Base-by-base conservation (phyloP, 2,888 invertebrate genomes). In the Phyto melanocephala region DNA sequence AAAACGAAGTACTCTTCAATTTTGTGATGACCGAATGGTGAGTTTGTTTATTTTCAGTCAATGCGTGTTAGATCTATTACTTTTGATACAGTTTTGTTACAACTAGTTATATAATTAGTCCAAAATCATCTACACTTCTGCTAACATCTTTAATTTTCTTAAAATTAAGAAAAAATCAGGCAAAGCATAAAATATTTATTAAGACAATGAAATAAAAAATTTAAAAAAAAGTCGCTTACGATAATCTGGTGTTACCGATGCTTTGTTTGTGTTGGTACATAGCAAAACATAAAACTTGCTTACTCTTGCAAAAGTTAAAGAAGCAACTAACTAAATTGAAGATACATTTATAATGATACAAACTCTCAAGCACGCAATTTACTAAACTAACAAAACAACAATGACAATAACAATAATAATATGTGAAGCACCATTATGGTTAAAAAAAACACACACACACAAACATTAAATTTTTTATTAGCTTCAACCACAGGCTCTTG, bases 391-490 rank as follows among this genome's bases (percentile, higher is more conserved):
- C 47, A n/a, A 15, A 33, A 47, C 4, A 28, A 28, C 28, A 28
- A 28, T 28, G 6, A 6, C 28, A 28, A 28, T 28, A 28, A 28
- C 45, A 63, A 63, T 28, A 60, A 60, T 60, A n/a, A 11, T 40
- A 42, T 42, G 60, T 40, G 60, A 60, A 60, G 60, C n/a, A 42
- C 24, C n/a, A 60, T 60, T 60, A 72, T 62, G 74, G 50, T 40
- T 77, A 20, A 56, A 81, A 45, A 63, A 24, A 63, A 28, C 8
- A 47, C 50, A 54, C 37, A 65, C 56, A 58, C 60, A 75, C 47
- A 70, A 7, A 76, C 40, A 60, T 37, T 40, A n/a, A 56, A 3
- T 28, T n/a, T n/a, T n/a, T n/a, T n/a, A n/a, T n/a, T n/a, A n/a
- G n/a, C n/a, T 45, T 17, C 45, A 11, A 2, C 20, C 22, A 22